phyloP scores from a whole-genome alignment of 2,888 invertebrate genomes.

The Terebella lapidaria region DNA sequence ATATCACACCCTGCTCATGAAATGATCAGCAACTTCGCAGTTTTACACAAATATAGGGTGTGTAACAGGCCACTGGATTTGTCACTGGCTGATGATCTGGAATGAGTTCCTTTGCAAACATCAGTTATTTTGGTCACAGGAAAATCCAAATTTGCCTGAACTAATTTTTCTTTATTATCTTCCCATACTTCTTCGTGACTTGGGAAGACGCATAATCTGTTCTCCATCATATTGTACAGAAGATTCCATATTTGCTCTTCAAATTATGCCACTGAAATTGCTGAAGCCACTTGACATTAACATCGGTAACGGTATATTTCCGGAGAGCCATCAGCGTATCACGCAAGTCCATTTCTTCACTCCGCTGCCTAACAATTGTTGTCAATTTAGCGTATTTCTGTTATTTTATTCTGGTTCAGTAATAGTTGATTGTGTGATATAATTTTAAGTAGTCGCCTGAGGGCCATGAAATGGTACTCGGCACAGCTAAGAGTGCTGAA shows the following conservation, averaged over 20 bases:
- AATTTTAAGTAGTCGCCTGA: constrained; percentile 6
- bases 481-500: constrained; percentile 22
- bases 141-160: neutral
- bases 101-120: neutral
- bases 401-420: neutral
- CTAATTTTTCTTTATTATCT: neutral
- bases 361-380: constrained; percentile 16
- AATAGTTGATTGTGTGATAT: constrained; percentile 6
- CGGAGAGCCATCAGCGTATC: constrained; percentile 6
- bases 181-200: neutral
- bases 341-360: constrained; percentile 9
- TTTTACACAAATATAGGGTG: neutral
- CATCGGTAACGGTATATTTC: constrained; percentile 2
- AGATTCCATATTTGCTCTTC: neutral
- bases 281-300: neutral
- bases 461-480: constrained; percentile 16
- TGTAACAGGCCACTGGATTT: neutral
- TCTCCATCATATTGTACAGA: neutral
- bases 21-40: neutral
- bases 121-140: neutral
- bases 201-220: neutral
- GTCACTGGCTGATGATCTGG: neutral
- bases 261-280: neutral
- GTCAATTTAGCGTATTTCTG: constrained; percentile 6
- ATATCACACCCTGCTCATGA: too few species aligned